phyloP scores from a whole-genome alignment of 53 echinoderm and acorn worm species.

The Antedon mediterranea region DNA sequence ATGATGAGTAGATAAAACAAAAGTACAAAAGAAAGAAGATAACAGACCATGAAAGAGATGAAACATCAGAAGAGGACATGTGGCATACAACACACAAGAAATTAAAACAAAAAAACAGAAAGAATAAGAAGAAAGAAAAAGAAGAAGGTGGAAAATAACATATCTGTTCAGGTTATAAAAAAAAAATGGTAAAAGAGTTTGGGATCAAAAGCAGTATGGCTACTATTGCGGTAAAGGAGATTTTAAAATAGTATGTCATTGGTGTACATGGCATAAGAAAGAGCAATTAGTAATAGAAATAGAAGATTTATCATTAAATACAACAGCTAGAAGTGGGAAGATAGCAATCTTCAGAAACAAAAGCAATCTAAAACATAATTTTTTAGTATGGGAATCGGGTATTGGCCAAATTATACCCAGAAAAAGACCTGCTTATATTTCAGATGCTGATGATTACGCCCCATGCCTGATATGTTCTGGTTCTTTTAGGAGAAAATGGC shows the following conservation, averaged over 20 bases:
- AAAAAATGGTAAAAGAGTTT: conserved; percentile 5
- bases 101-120: too few relatives aligned
- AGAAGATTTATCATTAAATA: not conserved
- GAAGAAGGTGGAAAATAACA: too few relatives aligned
- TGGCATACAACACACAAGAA: too few relatives aligned
- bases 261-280: conserved; percentile 10
- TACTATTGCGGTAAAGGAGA: conserved; percentile 11
- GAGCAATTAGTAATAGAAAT: not conserved
- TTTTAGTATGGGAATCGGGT: not conserved
- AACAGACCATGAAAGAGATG: not conserved
- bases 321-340: not conserved
- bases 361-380: conserved; percentile 9
- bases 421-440: too few relatives aligned
- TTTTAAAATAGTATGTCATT: conserved; percentile 11
- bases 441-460: not conserved
- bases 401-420: not conserved
- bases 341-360: conserved; percentile 6
- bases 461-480: conserved; percentile 1
- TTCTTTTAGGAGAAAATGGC: not conserved
- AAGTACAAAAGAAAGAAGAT: too few relatives aligned
- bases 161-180: too few relatives aligned
- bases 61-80: not conserved
- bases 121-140: too few relatives aligned
- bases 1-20: too few relatives aligned
- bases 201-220: conserved; percentile 13